Conservation (phyloP, 1,140 invertebrate genomes). For the Zaprionus kolodkinae region DNA sequence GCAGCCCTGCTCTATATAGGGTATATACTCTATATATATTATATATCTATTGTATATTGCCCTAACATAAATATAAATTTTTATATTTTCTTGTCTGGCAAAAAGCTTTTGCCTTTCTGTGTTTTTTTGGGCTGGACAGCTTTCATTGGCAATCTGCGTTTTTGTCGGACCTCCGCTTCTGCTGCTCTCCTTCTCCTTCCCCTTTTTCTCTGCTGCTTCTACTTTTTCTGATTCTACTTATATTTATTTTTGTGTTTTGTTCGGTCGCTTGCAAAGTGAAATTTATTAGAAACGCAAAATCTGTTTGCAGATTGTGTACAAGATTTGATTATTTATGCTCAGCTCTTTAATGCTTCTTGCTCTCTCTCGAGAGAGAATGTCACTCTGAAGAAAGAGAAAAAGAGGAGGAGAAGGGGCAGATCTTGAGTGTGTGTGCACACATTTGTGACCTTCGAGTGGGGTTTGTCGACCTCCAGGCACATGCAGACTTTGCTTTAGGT, state of each 20-base stretch:
- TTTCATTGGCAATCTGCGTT: constrained; percentile 37
- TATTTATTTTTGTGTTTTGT: constrained; percentile 29
- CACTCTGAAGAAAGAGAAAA: constrained; percentile 7
- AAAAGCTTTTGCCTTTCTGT: constrained; percentile 48
- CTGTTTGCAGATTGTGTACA: constrained; percentile 79
- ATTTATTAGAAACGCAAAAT: constrained; percentile 82
- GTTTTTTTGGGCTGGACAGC: constrained; percentile 19
- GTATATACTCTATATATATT: constrained; percentile 27
- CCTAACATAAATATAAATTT: constrained; percentile 68
- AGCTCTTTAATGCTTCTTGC: constrained; percentile 46
- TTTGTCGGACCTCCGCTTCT: not conserved
- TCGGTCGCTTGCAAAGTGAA: constrained; percentile 67
- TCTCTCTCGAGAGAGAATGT: constrained; percentile 37
- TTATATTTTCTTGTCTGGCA: constrained; percentile 64
- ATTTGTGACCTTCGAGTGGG: constrained; percentile 1
- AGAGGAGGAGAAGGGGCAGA: not conserved
- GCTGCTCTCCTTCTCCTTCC: not conserved
- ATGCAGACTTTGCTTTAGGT: not conserved
- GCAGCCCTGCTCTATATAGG: not conserved
- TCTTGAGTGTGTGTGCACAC: not conserved
- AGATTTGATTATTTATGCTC: constrained; percentile 81
- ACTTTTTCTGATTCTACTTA: constrained; percentile 18
- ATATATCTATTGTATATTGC: constrained; percentile 15
- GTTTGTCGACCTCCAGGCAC: not conserved
- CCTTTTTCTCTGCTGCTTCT: not conserved